Evolutionary conservation across 2,797 vertebrate species (phyloP).

Genomic region (Acanthornis magna): DNA sequence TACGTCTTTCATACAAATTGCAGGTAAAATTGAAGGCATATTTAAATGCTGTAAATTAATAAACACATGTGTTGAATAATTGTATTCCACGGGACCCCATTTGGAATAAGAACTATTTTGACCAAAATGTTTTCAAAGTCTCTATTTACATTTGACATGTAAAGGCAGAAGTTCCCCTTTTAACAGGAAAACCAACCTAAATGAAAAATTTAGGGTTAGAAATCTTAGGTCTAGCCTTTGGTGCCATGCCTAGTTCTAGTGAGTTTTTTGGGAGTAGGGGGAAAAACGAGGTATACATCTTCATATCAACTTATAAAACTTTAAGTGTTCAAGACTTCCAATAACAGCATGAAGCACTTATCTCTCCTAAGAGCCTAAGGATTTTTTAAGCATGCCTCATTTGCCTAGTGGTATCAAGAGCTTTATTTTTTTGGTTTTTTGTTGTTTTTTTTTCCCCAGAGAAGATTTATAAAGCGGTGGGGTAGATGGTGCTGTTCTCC

Average conservation of each 20-base stretch:
- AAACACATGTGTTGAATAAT: background rate
- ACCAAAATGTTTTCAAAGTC: background rate
- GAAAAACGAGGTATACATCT: background rate
- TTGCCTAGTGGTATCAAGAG: background rate
- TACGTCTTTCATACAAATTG: background rate
- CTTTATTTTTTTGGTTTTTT: background rate
- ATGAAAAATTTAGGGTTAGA: background rate
- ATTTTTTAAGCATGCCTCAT: background rate
- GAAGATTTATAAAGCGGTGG: conserved; percentile 39
- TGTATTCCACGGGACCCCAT: background rate
- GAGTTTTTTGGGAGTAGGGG: background rate
- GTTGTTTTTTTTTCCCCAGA: background rate
- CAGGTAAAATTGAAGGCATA: background rate
- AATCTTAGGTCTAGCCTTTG: background rate
- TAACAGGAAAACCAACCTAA: background rate
- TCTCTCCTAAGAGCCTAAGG: background rate
- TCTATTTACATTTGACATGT: background rate
- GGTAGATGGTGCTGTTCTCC: conserved; percentile 64
- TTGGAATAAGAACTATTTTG: background rate
- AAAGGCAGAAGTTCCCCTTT: background rate
- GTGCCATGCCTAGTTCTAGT: background rate
- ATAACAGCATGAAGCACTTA: background rate
- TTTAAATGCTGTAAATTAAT: background rate
- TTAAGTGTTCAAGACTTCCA: background rate
- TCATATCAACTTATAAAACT: background rate